phyloP scores from a whole-genome alignment of 1,140 invertebrate species.

The Bathynomus jamesi region DNA sequence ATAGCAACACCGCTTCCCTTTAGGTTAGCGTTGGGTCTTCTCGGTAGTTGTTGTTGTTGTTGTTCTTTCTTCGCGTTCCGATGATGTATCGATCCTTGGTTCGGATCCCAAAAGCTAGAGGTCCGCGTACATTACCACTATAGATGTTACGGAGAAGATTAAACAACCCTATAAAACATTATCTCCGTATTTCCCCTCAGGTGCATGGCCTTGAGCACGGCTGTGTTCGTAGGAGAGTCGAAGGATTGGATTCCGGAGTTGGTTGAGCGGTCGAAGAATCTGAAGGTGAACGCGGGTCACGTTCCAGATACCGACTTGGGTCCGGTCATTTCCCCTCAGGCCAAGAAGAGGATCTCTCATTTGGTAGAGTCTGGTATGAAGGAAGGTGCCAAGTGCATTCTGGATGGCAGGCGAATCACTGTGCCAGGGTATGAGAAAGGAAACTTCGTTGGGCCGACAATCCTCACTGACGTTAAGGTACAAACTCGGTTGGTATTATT shows the following conservation, averaged over 20 bases:
- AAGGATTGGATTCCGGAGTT: constrained; percentile 91
- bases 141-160: no score
- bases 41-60: no score
- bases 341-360: constrained; percentile 78
- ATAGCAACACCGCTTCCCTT: no score
- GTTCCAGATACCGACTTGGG: constrained; percentile 90
- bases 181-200: no score
- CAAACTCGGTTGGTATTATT: no score
- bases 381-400: constrained; percentile 76
- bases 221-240: constrained; percentile 91
- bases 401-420: constrained; percentile 79
- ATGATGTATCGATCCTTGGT: no score
- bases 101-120: no score
- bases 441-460: constrained; percentile 96
- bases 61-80: no score
- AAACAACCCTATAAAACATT: no score
- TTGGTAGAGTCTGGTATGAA: constrained; percentile 80
- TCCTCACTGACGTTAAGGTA: constrained; percentile 75
- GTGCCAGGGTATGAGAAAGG: constrained; percentile 88
- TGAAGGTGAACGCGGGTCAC: constrained; percentile 83
- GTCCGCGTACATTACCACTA: no score
- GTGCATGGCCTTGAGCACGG: constrained; percentile 97
- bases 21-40: no score
- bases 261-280: constrained; percentile 70
- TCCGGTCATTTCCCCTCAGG: constrained; percentile 87